Evolutionary conservation across 1,140 invertebrate species (phyloP), one percentile per base, ranked within the genome.

Genomic region (Berghia stephanieae): DNA sequence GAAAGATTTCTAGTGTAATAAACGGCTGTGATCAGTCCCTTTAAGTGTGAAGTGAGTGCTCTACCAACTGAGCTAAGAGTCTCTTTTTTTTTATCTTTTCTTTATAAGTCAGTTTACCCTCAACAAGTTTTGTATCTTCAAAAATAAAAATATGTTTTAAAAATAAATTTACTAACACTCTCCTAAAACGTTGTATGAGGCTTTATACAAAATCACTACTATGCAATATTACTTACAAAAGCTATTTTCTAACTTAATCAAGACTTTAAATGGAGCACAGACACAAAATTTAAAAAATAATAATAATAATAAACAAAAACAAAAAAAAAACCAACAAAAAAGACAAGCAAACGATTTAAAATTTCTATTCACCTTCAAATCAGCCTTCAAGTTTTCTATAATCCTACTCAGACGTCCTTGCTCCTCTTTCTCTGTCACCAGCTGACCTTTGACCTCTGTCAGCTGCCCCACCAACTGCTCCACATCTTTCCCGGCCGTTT

Each of bases 391-490:
- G 16, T 24, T 63, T 24, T 85, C 83, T 5, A 82, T 75, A 55
- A 83, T 57, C 68, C 77, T 78, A 21, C 67, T 74, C 38, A 88
- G 72, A 80, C 78, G 80, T 52, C 86, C 83, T 75, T 88, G 87
- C 57, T 88, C 87, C 49, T 89, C 89, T 80, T 89, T 89, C 46
- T 85, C 82, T 38, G 89, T 84, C n/a, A 84, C 88, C 5, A 90
- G 75, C 34, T 87, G 83, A 67, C 88, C 82, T 83, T 91, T 91
- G 0, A 90, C 72, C 24, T 87, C 82, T 27, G 90, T 83, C 70
- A 91, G 87, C 68, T 92, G 89, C 72, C 87, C 81, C 2, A 91
- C 83, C 18, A 90, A 90, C 86, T 77, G 80, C 57, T 86, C 79
- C 34, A 86, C 71, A 49, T 88, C 87, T 52, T 46, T 77, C 70